phyloP scores from a whole-genome alignment of 2,797 vertebrate genomes.

The Astyanax mexicanus region DNA sequence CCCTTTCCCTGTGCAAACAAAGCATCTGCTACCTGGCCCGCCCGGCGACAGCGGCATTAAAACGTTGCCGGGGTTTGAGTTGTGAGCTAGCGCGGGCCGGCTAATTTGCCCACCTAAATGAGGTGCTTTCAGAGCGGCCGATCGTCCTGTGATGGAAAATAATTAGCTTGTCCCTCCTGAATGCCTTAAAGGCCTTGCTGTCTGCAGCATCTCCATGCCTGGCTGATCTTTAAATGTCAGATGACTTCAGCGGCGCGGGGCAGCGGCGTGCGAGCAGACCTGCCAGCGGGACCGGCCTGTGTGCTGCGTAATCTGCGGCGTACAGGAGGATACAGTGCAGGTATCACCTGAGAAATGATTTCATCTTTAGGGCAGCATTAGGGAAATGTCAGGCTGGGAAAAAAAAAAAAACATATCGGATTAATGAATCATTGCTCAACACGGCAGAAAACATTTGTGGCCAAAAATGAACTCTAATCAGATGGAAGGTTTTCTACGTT shows the following conservation, averaged over 20 bases:
- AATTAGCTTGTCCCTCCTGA: slow-evolving; percentile 50
- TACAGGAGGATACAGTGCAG: slow-evolving; percentile 13
- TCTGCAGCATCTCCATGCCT: slow-evolving; percentile 62
- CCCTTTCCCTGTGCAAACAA: slow-evolving; percentile 26
- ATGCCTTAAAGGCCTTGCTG: slow-evolving; percentile 54
- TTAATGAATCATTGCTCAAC: slow-evolving; percentile 23
- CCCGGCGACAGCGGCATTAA: slow-evolving; percentile 35
- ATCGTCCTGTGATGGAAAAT: slow-evolving; percentile 32
- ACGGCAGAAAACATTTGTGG: neutral
- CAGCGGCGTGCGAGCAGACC: slow-evolving; percentile 65
- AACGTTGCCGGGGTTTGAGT: slow-evolving; percentile 43
- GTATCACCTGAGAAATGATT: slow-evolving; percentile 45
- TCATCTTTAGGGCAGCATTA: slow-evolving; percentile 37
- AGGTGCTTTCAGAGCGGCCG: slow-evolving; percentile 28
- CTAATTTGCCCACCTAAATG: slow-evolving; percentile 49
- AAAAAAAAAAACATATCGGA: too few species aligned
- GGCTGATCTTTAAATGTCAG: slow-evolving; percentile 82
- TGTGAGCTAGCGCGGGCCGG: neutral
- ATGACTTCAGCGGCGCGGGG: slow-evolving; percentile 70
- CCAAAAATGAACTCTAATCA: neutral
- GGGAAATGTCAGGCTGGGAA: slow-evolving; percentile 46
- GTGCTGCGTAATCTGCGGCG: slow-evolving; percentile 9
- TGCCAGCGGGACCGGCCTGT: slow-evolving; percentile 41
- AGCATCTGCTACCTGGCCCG: slow-evolving; percentile 45
- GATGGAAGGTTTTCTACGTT: neutral